Evolutionary conservation across 2,888 invertebrate species (phyloP).

Genomic region (Cylindroiulus punctatus): DNA sequence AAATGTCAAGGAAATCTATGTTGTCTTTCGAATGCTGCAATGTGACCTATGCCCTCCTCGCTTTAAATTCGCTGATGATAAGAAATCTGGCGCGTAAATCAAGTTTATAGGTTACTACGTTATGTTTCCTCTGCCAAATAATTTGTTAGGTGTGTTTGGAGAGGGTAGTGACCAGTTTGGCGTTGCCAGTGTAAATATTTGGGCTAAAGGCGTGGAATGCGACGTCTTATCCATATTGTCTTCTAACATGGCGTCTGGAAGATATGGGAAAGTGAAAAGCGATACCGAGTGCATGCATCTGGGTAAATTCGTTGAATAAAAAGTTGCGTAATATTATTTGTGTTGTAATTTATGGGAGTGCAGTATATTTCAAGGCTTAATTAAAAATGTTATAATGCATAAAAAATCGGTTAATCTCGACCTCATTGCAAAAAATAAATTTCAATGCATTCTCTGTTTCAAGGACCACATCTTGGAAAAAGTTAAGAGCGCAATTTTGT

Average conservation of each 20-base stretch:
- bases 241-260: background rate
- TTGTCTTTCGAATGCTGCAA: background rate
- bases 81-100: constrained; percentile 13
- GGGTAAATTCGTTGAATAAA: background rate
- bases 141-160: background rate
- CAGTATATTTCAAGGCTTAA: too few relatives aligned
- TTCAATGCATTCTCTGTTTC: too few relatives aligned
- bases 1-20: background rate
- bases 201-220: constrained; percentile 8
- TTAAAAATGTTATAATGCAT: too few relatives aligned
- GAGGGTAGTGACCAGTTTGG: background rate
- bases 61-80: constrained; percentile 25
- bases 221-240: background rate
- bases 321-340: background rate
- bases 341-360: background rate
- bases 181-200: background rate
- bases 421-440: too few relatives aligned
- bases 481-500: too few relatives aligned
- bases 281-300: background rate
- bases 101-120: constrained; percentile 21
- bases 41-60: background rate
- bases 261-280: background rate
- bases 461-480: too few relatives aligned
- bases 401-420: too few relatives aligned
- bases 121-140: constrained; percentile 1